phyloP scores from a whole-genome alignment of 1,140 invertebrate genomes.

The Antheraea mylitta region DNA sequence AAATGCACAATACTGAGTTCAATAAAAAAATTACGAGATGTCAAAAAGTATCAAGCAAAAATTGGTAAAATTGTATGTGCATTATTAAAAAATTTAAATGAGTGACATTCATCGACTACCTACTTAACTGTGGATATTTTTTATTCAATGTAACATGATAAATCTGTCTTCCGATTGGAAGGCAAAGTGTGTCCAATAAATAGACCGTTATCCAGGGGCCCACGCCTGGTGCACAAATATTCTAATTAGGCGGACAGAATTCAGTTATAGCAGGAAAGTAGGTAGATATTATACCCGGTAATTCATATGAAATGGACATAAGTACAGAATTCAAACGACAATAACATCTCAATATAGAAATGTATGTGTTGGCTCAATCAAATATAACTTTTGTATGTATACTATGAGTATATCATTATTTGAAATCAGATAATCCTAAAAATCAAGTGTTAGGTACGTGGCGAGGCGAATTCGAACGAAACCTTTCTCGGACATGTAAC shows the following conservation, averaged over 20 bases:
- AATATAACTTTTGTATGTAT: not conserved
- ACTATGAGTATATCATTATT: not conserved
- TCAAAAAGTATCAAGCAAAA: conserved; percentile 17
- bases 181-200: conserved; percentile 40
- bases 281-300: not conserved
- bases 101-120: conserved; percentile 15
- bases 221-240: conserved; percentile 36
- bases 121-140: conserved; percentile 23
- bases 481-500: conserved; percentile 42
- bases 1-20: not conserved
- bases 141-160: conserved; percentile 32
- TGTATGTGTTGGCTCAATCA: not conserved
- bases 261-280: not conserved
- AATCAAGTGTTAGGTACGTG: conserved; percentile 7
- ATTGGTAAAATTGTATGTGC: conserved; percentile 19
- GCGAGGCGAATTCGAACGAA: conserved; percentile 6
- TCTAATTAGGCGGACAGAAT: conserved; percentile 40
- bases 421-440: not conserved
- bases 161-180: conserved; percentile 36
- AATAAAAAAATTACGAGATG: conserved; percentile 22
- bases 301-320: not conserved
- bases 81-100: conserved; percentile 18
- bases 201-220: conserved; percentile 50
- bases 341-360: not conserved
- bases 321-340: not conserved